Evolutionary conservation across 2,113 vertebrate genomes (phyloP), one percentile per base, ranked within the genome.

Genomic region (Trematomus loennbergii): DNA sequence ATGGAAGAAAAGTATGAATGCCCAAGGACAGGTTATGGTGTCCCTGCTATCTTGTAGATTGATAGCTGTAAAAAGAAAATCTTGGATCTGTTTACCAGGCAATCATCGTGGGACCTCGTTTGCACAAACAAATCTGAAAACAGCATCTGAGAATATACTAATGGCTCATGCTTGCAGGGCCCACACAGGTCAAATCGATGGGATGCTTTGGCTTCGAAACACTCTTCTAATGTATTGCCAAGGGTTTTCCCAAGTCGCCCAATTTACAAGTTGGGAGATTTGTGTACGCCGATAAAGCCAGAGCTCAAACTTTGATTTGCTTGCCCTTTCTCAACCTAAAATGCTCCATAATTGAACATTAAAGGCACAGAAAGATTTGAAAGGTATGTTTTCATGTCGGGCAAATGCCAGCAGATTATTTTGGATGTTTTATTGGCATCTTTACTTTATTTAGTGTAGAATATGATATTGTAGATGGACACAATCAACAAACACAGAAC

Each of bases 101-200:
- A 79, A 90, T 92, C 76, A 75, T 52, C 92, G 4, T 64, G 92
- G 89, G 92, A 94, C 72, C 88, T 92, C 63, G 86, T 94, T 94
- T 94, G 87, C 87, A 86, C 83, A 92, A 92, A 88, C 81, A 91
- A 89, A 93, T 85, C 80, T 82, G 76, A 81, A 85, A 88, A 60
- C 79, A 88, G 88, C 83, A 88, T 92, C 85, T 92, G 90, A 93
- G 87, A 85, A 90, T 85, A 82, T 72, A 82, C 88, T 90, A 94
- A 94, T 95, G 91, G 89, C 91, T 93, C 78, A 73, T 74, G 74
- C 91, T 93, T 87, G 89, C 59, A 25, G 84, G 88, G 89, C 92
- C 93, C 91, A 94, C 93, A 91, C 87, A 92, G 94, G 94, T 95
- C 93, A 94, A 89, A 95, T 94, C 94, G 84, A 94, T 94, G 90